A percentile compares a stretch with the other conserved stretches of the same genome.
These are phyloP conservation scores for Meloidogyne exigua DNA, from an alignment of 1,140 invertebrate genomes.

Conservation along the genomic window DNA sequence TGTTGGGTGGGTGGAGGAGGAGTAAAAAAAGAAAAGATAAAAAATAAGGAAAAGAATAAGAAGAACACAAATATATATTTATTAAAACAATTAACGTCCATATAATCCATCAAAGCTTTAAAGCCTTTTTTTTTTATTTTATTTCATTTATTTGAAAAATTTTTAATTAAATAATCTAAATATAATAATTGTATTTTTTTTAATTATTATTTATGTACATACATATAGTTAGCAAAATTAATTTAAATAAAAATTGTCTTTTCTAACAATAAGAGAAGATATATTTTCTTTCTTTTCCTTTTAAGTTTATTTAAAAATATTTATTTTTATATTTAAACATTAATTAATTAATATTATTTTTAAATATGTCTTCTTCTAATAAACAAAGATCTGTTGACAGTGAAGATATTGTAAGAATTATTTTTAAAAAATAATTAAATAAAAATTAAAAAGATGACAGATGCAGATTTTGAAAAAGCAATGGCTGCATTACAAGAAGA, in stretches of 20 bases:
- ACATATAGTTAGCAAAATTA: too few relatives aligned
- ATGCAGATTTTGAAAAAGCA: constrained; percentile 55
- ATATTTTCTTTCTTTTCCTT: too few relatives aligned
- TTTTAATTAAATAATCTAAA: background rate
- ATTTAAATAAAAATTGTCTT: too few relatives aligned
- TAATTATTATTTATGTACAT: background rate
- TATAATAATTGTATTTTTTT: background rate
- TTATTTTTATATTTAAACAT: too few relatives aligned
- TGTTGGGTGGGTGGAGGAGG: background rate
- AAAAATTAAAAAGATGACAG: constrained; percentile 55
- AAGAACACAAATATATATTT: background rate
- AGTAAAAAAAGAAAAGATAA: background rate
- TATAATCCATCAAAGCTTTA: background rate
- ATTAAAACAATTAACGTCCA: background rate
- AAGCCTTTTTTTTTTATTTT: background rate
- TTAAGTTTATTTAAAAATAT: too few relatives aligned
- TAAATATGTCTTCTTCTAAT: background rate
- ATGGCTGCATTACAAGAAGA: constrained; percentile 48
- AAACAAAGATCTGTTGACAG: constrained; percentile 21
- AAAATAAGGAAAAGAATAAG: background rate
- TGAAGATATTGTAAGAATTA: constrained; percentile 24
- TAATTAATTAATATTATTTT: background rate
- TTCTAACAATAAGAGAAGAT: too few relatives aligned
- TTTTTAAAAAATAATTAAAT: background rate
- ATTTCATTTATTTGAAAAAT: too few relatives aligned